Conservation (phyloP, 2,888 invertebrate species). For the Eupithecia subumbrata region DNA sequence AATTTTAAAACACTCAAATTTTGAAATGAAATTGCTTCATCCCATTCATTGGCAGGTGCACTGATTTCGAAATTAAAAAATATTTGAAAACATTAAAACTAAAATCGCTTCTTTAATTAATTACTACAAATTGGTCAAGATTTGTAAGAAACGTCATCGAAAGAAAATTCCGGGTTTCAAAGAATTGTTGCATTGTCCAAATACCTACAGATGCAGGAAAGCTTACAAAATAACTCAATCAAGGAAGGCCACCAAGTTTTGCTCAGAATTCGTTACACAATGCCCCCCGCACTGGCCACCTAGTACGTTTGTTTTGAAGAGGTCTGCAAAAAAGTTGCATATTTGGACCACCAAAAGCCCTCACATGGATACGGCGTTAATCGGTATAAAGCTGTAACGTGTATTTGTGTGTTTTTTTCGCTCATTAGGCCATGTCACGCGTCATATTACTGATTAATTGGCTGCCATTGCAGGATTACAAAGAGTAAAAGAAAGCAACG, state of each 20-base stretch:
- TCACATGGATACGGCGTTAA: background rate
- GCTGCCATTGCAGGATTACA: constrained; percentile 60
- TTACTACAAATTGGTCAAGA: background rate
- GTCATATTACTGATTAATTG: constrained; percentile 81
- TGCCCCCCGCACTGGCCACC: constrained; percentile 51
- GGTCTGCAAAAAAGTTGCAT: constrained; percentile 54
- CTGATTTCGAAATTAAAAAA: background rate
- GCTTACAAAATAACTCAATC: constrained; percentile 53
- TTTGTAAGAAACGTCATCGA: background rate
- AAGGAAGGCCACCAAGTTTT: constrained; percentile 49
- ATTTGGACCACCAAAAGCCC: constrained; percentile 38
- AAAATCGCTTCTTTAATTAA: background rate
- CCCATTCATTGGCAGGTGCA: constrained; percentile 23
- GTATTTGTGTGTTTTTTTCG: constrained; percentile 53
- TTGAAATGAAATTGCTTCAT: constrained; percentile 34
- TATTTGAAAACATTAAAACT: background rate
- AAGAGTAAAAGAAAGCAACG: constrained; percentile 68
- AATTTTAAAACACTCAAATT: constrained; percentile 12
- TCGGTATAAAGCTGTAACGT: constrained; percentile 10
- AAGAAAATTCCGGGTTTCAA: constrained; percentile 23
- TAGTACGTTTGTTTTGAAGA: constrained; percentile 45
- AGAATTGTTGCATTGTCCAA: constrained; percentile 45
- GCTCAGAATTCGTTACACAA: constrained; percentile 47
- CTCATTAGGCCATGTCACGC: constrained; percentile 76
- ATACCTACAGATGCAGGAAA: constrained; percentile 45